phyloP scores from a whole-genome alignment of 37 sponge, comb jelly and placozoan species.

The Hexactinellida sp. region DNA sequence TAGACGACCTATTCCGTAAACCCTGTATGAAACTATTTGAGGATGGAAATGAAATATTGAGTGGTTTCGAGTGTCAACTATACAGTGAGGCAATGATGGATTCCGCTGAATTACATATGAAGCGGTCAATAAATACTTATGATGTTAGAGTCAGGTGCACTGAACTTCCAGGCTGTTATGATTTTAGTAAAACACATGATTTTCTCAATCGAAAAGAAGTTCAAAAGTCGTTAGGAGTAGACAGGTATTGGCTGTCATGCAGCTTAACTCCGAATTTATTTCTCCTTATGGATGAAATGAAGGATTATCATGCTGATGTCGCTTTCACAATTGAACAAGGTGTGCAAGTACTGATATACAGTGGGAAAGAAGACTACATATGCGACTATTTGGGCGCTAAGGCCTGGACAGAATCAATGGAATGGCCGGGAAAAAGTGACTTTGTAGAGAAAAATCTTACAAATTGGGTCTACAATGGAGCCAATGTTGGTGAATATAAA shows the following conservation, averaged over 20 bases:
- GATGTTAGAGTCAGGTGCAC: conserved; percentile 24
- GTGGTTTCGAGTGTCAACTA: background rate
- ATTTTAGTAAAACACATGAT: conserved; percentile 21
- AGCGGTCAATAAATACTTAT: conserved; percentile 28
- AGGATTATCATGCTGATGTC: conserved; percentile 21
- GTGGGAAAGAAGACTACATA: conserved; percentile 29
- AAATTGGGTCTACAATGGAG: background rate
- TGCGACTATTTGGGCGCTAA: conserved; percentile 30
- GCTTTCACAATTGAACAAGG: conserved; percentile 12
- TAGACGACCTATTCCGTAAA: background rate
- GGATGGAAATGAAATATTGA: background rate
- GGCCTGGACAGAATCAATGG: conserved; percentile 24
- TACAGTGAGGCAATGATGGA: background rate
- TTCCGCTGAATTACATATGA: conserved; percentile 16
- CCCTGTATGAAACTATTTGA: background rate
- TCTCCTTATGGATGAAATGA: conserved; percentile 25
- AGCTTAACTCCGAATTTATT: conserved; percentile 8
- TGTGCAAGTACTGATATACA: conserved; percentile 28
- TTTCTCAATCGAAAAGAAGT: conserved; percentile 23
- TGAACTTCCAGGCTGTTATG: conserved; percentile 28
- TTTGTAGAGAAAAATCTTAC: background rate
- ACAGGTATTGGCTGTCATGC: conserved; percentile 25
- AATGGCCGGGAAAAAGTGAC: conserved; percentile 24
- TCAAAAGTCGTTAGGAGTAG: conserved; percentile 15
- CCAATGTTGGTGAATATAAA: background rate